Base-by-base conservation (phyloP, 2,113 vertebrate genomes). In the Neolamprologus tretocephalus region DNA sequence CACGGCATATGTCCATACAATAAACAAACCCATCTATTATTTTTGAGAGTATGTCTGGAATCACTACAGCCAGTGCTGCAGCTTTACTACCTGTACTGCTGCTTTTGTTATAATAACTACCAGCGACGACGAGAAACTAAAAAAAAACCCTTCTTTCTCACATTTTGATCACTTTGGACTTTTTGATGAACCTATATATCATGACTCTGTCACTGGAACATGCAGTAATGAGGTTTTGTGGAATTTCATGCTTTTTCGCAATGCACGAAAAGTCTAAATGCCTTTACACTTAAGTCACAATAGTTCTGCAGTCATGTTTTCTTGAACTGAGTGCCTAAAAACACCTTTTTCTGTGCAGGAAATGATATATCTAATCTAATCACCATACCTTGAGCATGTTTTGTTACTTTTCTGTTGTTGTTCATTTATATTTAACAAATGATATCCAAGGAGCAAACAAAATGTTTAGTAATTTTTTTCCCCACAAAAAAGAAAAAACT, bases 101-200 rank as follows among this genome's bases (percentile, higher is more conserved):
- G 19, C 61, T 37, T 66, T 66, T 66, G 10, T 21, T 66, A 37
- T 66, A 37, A 3, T 13, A 21, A 33, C 19, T 68, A 68, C 61
- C 7, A 37, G 19, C 1, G 3, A 68, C 2, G 11, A 37, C 33
- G 12, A 37, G 19, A 37, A 68, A 63, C 31, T 35, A 13, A 37
- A 61, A 31, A 61, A 35, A 3, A 12, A 0, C 0, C 7, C 58
- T 66, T 13, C 4, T 66, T 37, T 37, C 11, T 66, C 17, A 37
- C 17, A 66, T 66, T 66, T 66, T 12, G 61, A 66, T 35, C 61
- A 35, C 61, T 66, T 66, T 37, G 61, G 61, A 66, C 31, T 66
- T 37, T 66, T 37, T 9, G 10, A 37, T 66, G 31, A 66, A n/a
- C 17, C 16, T 37, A 12, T 66, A 12, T 66, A 37, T 66, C 33